These are phyloP conservation scores for Microcebus lehilahytsara DNA, from an alignment of 2,113 vertebrate species.

Conservation along the genomic window DNA sequence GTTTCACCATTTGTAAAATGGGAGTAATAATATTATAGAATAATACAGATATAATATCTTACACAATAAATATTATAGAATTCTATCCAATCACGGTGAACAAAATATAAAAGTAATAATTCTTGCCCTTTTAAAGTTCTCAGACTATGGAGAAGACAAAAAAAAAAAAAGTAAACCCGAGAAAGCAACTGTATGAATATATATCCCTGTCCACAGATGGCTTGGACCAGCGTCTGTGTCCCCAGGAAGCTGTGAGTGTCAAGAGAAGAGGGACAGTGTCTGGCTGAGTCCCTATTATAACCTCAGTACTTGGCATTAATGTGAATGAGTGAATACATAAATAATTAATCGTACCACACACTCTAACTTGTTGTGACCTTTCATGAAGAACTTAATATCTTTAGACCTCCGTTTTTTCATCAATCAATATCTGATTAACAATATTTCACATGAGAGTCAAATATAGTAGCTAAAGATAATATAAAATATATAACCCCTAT, in stretches of 20 bases:
- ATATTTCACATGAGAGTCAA: neutral
- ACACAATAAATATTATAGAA: neutral
- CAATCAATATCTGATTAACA: neutral
- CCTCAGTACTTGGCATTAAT: neutral
- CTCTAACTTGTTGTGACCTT: neutral
- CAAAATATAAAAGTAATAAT: neutral
- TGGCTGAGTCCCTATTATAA: neutral
- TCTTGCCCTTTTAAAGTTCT: neutral
- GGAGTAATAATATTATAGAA: too few relatives aligned
- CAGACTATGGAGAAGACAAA: neutral
- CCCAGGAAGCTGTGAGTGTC: neutral
- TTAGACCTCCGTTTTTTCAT: neutral
- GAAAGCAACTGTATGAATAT: neutral
- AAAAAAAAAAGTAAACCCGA: neutral
- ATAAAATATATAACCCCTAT: neutral
- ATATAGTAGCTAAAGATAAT: neutral
- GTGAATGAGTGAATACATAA: neutral
- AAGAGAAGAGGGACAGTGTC: accelerated
- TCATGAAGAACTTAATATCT: neutral
- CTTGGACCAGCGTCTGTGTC: neutral
- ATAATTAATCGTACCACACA: constrained; percentile 25
- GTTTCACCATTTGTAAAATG: neutral
- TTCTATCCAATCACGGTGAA: neutral
- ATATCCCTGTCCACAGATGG: neutral
- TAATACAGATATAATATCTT: neutral